Evolutionary conservation across 2,113 vertebrate species (phyloP).

Genomic region (Colaptes auratus): DNA sequence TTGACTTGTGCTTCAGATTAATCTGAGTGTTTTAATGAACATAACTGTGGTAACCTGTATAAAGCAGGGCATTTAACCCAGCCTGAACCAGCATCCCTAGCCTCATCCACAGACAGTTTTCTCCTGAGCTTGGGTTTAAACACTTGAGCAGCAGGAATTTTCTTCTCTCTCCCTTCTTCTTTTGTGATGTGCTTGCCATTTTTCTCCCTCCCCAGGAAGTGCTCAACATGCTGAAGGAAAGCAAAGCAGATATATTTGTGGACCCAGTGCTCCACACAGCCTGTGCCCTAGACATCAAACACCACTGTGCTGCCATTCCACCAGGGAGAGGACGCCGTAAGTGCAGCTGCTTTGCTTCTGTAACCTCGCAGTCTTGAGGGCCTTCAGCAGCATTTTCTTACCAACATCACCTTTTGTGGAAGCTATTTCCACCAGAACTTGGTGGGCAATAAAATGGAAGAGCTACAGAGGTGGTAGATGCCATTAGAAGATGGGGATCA

Average conservation of each 20-base stretch:
- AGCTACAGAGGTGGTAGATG: not conserved
- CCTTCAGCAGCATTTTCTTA: not conserved
- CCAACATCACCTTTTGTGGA: not conserved
- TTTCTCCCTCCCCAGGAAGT: conserved; percentile 83
- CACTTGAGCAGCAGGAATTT: not conserved
- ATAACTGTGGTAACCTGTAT: not conserved
- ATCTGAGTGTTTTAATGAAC: not conserved
- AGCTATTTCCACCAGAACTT: not conserved
- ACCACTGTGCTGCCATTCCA: conserved; percentile 96
- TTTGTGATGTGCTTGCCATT: not conserved
- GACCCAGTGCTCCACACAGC: conserved; percentile 97
- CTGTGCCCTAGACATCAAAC: conserved; percentile 96
- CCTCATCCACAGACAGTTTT: not conserved
- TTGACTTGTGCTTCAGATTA: not conserved
- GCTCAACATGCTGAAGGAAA: conserved; percentile 97
- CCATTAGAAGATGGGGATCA: not conserved
- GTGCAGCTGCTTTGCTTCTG: not conserved
- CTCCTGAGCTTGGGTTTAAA: not conserved
- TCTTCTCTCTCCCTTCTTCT: not conserved
- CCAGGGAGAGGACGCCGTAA: conserved; percentile 94
- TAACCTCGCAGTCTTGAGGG: not conserved
- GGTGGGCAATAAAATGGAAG: not conserved
- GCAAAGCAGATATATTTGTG: conserved; percentile 98
- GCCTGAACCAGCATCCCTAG: not conserved
- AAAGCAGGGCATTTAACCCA: not conserved